Conservation (phyloP, 2,888 invertebrate genomes). For the Drosophila flavopinicola region DNA sequence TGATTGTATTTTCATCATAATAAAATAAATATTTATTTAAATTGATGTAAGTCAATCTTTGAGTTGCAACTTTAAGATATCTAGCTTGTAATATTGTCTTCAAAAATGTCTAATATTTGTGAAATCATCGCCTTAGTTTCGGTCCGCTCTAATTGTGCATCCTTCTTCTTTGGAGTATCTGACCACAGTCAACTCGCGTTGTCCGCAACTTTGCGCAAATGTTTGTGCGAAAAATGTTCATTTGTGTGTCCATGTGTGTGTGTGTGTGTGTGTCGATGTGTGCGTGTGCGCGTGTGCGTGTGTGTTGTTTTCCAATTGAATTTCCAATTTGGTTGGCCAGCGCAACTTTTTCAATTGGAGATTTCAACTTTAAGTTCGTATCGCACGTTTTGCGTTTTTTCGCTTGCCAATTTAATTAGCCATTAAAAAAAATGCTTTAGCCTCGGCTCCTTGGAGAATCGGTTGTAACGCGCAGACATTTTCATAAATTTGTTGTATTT, state of each 20-base stretch:
- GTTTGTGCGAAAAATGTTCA: slow-evolving; percentile 55
- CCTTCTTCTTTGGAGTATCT: slow-evolving; percentile 16
- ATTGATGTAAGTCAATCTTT: too few species aligned
- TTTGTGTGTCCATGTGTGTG: slow-evolving; percentile 1
- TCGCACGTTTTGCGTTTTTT: slow-evolving; percentile 29
- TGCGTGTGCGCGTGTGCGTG: slow-evolving; percentile 39
- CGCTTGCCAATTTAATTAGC: slow-evolving; percentile 72
- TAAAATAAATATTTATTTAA: too few species aligned
- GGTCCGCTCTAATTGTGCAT: slow-evolving; percentile 23
- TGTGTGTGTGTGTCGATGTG: slow-evolving; percentile 15
- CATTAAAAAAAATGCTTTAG: slow-evolving; percentile 55
- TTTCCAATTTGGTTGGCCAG: slow-evolving; percentile 66
- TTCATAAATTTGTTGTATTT: slow-evolving; percentile 53
- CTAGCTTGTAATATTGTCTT: too few species aligned
- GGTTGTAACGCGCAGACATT: slow-evolving; percentile 53
- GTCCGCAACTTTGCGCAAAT: slow-evolving; percentile 60
- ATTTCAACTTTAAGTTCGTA: slow-evolving; percentile 39
- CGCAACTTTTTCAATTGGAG: slow-evolving; percentile 60
- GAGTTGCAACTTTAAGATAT: too few species aligned
- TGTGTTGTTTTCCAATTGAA: slow-evolving; percentile 73
- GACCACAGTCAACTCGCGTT: slow-evolving; percentile 57
- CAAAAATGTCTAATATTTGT: too few species aligned
- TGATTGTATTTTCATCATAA: too few species aligned
- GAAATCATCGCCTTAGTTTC: too few species aligned
- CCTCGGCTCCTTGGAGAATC: slow-evolving; percentile 30